phyloP scores from a whole-genome alignment of 2,113 vertebrate genomes.

The Atractosteus spatula region DNA sequence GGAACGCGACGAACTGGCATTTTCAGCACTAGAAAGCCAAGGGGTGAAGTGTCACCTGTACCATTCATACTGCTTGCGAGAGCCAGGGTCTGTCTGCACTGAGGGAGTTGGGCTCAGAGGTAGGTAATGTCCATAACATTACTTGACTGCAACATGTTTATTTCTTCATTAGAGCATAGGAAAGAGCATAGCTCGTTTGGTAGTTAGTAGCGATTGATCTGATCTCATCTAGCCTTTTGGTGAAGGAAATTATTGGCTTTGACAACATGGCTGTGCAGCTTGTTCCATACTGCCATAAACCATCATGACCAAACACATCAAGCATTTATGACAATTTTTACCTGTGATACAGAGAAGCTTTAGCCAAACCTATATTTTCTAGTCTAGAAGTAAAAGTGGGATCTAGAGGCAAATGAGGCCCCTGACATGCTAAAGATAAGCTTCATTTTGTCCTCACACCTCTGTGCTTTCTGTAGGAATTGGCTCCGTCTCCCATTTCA shows the following conservation, averaged over 20 bases:
- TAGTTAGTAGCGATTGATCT: too few relatives aligned
- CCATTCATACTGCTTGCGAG: constrained; percentile 64
- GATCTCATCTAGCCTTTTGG: too few relatives aligned
- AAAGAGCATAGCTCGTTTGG: not conserved
- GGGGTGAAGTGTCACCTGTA: constrained; percentile 47
- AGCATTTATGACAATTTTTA: too few relatives aligned
- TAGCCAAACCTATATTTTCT: not conserved
- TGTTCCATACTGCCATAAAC: too few relatives aligned
- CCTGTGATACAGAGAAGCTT: too few relatives aligned
- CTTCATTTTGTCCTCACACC: not conserved
- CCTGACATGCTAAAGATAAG: too few relatives aligned
- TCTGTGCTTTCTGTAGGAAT: constrained; percentile 45
- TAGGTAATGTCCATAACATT: constrained; percentile 23
- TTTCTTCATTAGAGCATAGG: not conserved
- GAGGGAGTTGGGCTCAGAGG: constrained; percentile 65
- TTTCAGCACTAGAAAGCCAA: constrained; percentile 43
- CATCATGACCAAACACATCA: too few relatives aligned
- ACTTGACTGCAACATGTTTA: not conserved
- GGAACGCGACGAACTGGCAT: constrained; percentile 52
- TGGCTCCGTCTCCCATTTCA: constrained; percentile 66
- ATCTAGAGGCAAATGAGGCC: not conserved
- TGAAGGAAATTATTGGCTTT: too few relatives aligned
- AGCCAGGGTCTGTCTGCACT: constrained; percentile 61
- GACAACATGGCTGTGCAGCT: not conserved
- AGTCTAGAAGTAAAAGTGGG: not conserved